Percentiles rank a stretch among this genome's conserved stretches.
Evolutionary conservation across 2,888 invertebrate genomes (phyloP).

Genomic region (Mantis religiosa): DNA sequence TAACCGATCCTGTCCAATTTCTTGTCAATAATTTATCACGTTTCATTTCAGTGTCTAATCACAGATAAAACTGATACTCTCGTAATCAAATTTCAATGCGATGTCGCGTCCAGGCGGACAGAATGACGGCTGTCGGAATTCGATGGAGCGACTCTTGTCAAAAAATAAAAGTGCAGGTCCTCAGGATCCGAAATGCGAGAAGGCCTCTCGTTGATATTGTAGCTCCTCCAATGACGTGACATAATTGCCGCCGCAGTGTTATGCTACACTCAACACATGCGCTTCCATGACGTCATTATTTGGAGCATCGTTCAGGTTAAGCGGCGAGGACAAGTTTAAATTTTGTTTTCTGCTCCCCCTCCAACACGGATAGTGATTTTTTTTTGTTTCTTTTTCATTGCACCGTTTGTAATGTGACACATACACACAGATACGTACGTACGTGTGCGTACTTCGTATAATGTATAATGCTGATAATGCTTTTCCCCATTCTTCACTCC

Average conservation of each 20-base stretch:
- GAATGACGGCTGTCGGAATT: neutral
- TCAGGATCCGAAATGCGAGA: neutral
- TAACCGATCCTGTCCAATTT: neutral
- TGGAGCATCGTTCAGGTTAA: neutral
- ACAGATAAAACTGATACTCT: neutral
- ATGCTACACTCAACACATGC: neutral
- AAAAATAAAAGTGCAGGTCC: neutral
- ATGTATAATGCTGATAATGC: conserved; percentile 11
- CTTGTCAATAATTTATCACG: neutral
- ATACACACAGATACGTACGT: neutral
- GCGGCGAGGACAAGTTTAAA: neutral
- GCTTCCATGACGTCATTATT: neutral
- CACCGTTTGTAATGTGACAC: neutral
- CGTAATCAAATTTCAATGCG: neutral
- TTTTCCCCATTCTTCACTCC: neutral
- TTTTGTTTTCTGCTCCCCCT: neutral
- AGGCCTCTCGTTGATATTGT: neutral
- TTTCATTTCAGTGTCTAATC: neutral
- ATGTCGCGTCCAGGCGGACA: neutral
- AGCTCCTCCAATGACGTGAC: neutral
- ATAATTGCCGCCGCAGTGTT: neutral
- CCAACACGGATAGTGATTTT: neutral
- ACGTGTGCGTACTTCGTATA: neutral
- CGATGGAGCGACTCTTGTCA: neutral
- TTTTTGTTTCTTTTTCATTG: neutral